These are phyloP conservation scores for Athalia cordata DNA, from an alignment of 2,888 invertebrate species.

Conservation along the genomic window DNA sequence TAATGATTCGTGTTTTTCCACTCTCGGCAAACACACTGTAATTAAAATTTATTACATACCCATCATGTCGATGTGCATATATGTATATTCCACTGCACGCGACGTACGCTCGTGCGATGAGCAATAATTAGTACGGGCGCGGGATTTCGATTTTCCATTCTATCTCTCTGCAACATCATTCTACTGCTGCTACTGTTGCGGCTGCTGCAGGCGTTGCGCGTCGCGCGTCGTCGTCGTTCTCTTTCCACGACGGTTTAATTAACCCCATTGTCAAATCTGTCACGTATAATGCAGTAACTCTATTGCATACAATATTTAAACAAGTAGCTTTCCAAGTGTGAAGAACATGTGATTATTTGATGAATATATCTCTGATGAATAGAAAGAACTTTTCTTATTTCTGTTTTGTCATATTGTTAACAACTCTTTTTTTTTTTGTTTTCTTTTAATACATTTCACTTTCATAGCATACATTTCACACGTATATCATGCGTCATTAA, in stretches of 20 bases:
- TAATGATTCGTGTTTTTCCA: not conserved
- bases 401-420: not conserved
- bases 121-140: too few relatives aligned
- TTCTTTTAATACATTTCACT: not conserved
- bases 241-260: conserved; percentile 29
- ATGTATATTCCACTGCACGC: too few relatives aligned
- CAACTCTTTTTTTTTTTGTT: conserved; percentile 20
- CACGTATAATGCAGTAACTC: conserved; percentile 25
- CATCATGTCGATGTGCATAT: too few relatives aligned
- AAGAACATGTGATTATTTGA: not conserved
- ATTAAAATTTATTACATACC: not conserved
- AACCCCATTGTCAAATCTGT: conserved; percentile 34
- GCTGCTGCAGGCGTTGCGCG: not conserved
- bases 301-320: conserved; percentile 24
- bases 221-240: conserved; percentile 23
- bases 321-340: conserved; percentile 14
- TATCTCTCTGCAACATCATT: too few relatives aligned
- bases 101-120: too few relatives aligned
- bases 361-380: not conserved
- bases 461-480: not conserved
- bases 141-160: too few relatives aligned
- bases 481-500: not conserved
- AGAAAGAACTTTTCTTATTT: not conserved
- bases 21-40: too few relatives aligned
- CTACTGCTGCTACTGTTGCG: too few relatives aligned